A percentile compares a stretch with the other conserved stretches of the same genome.
These are phyloP conservation scores for Hartigia nigra DNA, from an alignment of 2,888 invertebrate genomes.

Conservation along the genomic window DNA sequence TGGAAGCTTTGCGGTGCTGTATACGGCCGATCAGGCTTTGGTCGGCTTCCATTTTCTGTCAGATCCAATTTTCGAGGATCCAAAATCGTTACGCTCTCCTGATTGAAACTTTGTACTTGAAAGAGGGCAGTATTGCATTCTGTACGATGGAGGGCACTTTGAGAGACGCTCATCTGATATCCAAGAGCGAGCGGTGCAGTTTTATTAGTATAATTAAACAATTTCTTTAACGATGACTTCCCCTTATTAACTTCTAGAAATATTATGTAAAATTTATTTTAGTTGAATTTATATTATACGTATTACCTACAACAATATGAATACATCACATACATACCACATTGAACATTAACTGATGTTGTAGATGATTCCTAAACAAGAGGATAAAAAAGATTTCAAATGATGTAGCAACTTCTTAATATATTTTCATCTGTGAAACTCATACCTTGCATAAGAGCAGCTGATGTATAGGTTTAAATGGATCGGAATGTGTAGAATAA, in stretches of 20 bases:
- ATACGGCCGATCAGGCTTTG: conserved; percentile 41
- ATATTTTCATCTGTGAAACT: conserved; percentile 4
- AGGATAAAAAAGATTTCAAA: background rate
- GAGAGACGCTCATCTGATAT: conserved; percentile 31
- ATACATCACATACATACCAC: background rate
- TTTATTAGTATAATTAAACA: conserved; percentile 50
- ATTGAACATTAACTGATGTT: background rate
- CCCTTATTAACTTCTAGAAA: conserved; percentile 26
- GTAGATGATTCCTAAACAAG: background rate
- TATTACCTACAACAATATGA: background rate
- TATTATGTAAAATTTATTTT: conserved; percentile 11
- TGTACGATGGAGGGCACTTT: conserved; percentile 19
- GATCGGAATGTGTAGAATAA: conserved; percentile 52
- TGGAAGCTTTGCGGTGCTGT: conserved; percentile 48
- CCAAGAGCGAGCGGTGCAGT: conserved; percentile 49
- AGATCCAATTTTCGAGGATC: conserved; percentile 34
- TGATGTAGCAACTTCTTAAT: background rate
- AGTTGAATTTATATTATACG: background rate
- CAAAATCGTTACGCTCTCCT: conserved; percentile 36
- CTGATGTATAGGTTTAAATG: conserved; percentile 53
- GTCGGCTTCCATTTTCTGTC: conserved; percentile 17
- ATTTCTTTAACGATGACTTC: conserved; percentile 31
- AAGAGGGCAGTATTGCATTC: conserved; percentile 26
- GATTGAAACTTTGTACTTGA: conserved; percentile 28
- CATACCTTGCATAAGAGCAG: conserved; percentile 39